Percentiles rank a stretch among this genome's conserved stretches.
These are phyloP conservation scores for Hemicordylus capensis DNA, from an alignment of 2,113 vertebrate species.

Conservation along the genomic window DNA sequence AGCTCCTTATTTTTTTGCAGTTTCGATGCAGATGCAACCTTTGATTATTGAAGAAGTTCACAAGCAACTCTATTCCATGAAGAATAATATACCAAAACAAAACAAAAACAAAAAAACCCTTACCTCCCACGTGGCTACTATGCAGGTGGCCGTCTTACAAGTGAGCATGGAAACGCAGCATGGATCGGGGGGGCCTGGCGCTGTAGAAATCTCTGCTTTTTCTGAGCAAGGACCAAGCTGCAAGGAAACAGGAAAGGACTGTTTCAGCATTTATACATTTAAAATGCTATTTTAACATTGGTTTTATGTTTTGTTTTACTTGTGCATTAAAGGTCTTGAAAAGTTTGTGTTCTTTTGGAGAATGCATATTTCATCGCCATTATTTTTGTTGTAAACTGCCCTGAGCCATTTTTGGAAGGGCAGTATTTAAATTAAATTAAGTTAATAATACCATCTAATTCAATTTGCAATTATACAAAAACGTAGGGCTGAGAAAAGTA, in stretches of 20 bases:
- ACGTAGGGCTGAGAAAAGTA: slow-evolving; percentile 4
- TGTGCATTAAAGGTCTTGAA: too few relatives aligned
- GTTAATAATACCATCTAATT: too few relatives aligned
- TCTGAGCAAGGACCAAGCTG: slow-evolving; percentile 78
- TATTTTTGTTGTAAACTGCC: too few relatives aligned
- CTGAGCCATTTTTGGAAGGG: too few relatives aligned
- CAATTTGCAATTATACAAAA: background rate
- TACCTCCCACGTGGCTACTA: slow-evolving; percentile 79
- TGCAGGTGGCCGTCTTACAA: slow-evolving; percentile 75
- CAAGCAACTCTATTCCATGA: background rate
- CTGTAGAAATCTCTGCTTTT: slow-evolving; percentile 72
- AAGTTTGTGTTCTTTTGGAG: too few relatives aligned
- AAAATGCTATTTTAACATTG: too few relatives aligned
- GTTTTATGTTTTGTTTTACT: too few relatives aligned
- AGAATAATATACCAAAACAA: background rate
- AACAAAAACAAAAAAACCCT: slow-evolving; percentile 10
- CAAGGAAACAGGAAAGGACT: slow-evolving; percentile 31
- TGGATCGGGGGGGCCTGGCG: slow-evolving; percentile 76
- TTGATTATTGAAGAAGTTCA: background rate
- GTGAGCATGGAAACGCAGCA: slow-evolving; percentile 73
- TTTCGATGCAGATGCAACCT: background rate
- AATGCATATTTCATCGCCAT: too few relatives aligned
- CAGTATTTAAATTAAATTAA: too few relatives aligned
- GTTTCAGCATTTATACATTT: too few relatives aligned
- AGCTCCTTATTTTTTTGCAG: background rate